Base-by-base conservation (phyloP, 1,140 invertebrate genomes). In the Parasteatoda tepidariorum region DNA sequence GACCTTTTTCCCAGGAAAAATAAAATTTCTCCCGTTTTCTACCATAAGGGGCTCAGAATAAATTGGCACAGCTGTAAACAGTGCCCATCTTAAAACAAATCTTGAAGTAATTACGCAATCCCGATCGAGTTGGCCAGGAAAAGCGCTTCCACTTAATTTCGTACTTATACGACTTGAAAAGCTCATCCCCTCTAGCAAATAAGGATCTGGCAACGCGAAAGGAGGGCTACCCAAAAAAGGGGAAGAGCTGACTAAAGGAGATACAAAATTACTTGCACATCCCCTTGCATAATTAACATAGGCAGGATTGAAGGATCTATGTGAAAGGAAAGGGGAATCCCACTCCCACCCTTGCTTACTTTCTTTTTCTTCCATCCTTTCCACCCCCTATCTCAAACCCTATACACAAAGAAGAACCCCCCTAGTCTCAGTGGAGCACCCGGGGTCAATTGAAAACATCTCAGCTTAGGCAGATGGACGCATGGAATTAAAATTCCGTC, bases 401-500 rank as follows among this genome's bases (percentile, higher is more conserved):
- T 24, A n/a, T 79, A 54, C 68, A 41, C 78, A 71, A 82, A 61
- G 75, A 79, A 68, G 34, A 79, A 38, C 75, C 75, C 75, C 71
- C n/a, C n/a, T n/a, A n/a, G 33, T 48, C 73, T 76, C 73, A 64
- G 33, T 54, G 73, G 73, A 76, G 76, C 76, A 68, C 64, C 78
- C 61, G 57, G 81, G 81, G 81, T 83, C 81, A 83, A 83, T 83
- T 83, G 81, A 61, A 83, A 83, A 74, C 57, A 48, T 64, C 66
- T 71, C 78, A 71, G 70, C 66, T 62, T 67, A 55, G 74, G 70
- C 81, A 73, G 81, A 57, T 83, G 81, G 81, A 83, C 81, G 57
- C 67, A 26, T 28, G 81, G 81, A 83, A 83, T 83, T 83, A 83
- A 83, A 83, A 83, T 83, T 83, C 81, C 81, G 81, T 83, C 81